phyloP scores from a whole-genome alignment of 2,888 invertebrate genomes.

The Drosophila peninsularis region DNA sequence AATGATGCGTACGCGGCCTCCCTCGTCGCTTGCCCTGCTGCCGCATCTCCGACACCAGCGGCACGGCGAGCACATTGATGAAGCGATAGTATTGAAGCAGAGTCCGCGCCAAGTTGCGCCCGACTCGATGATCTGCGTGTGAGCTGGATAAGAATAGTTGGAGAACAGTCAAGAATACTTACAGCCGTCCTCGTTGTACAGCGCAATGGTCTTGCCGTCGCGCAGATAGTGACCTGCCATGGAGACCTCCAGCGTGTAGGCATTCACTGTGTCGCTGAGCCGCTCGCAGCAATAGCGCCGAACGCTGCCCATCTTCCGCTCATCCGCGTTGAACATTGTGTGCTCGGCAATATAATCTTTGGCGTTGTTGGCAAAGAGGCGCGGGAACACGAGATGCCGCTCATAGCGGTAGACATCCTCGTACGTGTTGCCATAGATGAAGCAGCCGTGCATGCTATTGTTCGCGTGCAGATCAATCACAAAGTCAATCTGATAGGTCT shows the following conservation, averaged over 20 bases:
- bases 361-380: slow-evolving; percentile 93
- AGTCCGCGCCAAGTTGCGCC: slow-evolving; percentile 90
- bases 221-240: slow-evolving; percentile 93
- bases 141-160: background rate
- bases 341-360: slow-evolving; percentile 94
- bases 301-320: slow-evolving; percentile 93
- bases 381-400: slow-evolving; percentile 97
- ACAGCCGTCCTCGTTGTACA: slow-evolving; percentile 98
- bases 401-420: slow-evolving; percentile 96
- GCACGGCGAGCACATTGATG: slow-evolving; percentile 88
- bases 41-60: slow-evolving; percentile 84
- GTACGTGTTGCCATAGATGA: slow-evolving; percentile 97
- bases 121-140: slow-evolving; percentile 89
- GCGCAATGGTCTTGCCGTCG: slow-evolving; percentile 89
- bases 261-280: slow-evolving; percentile 92
- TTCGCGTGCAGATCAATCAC: slow-evolving; percentile 98
- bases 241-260: slow-evolving; percentile 95
- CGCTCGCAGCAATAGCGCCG: slow-evolving; percentile 91
- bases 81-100: slow-evolving; percentile 93
- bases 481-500: slow-evolving; percentile 92
- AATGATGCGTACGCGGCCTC: slow-evolving; percentile 83
- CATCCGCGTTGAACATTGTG: slow-evolving; percentile 97
- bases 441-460: slow-evolving; percentile 95
- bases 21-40: slow-evolving; percentile 81
- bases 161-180: slow-evolving; percentile 85